phyloP scores from a whole-genome alignment of 2,888 invertebrate genomes.

The Andrena chrysosceles region DNA sequence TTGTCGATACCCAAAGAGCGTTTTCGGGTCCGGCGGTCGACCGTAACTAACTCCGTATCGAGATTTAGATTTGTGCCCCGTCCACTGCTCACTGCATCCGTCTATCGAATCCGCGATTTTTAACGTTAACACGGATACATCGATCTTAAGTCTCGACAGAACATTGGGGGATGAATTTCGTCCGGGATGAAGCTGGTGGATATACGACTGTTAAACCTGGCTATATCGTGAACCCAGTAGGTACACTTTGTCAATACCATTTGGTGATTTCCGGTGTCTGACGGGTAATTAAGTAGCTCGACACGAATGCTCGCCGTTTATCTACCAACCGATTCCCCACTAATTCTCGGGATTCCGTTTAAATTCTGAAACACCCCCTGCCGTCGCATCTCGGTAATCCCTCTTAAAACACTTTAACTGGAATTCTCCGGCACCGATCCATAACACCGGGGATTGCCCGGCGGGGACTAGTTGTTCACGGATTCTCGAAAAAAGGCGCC shows the following conservation, averaged over 20 bases:
- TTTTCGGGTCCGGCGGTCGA: slow-evolving; percentile 66
- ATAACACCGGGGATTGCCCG: neutral
- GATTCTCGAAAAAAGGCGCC: slow-evolving; percentile 21
- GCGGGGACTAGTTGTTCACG: slow-evolving; percentile 6
- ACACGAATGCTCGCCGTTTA: too few species aligned
- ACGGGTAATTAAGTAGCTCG: too few species aligned
- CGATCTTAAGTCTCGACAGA: neutral
- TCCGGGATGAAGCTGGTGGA: too few species aligned
- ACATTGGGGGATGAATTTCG: too few species aligned
- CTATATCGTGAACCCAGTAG: too few species aligned
- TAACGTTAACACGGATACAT: slow-evolving; percentile 9
- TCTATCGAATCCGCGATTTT: slow-evolving; percentile 21
- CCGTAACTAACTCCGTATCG: slow-evolving; percentile 69
- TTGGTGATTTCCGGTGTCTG: too few species aligned
- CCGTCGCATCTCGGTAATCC: slow-evolving; percentile 13
- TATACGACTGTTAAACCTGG: too few species aligned
- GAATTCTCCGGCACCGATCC: slow-evolving; percentile 10
- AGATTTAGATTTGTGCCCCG: slow-evolving; percentile 63
- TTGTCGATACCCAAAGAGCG: slow-evolving; percentile 72
- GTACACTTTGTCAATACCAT: too few species aligned
- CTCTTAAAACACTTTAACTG: slow-evolving; percentile 34
- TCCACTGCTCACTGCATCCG: neutral
- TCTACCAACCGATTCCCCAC: too few species aligned
- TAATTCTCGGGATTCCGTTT: slow-evolving; percentile 5
- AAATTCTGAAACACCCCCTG: slow-evolving; percentile 17